Evolutionary conservation across 2,797 vertebrate genomes (phyloP), one percentile per base, ranked within the genome.

Genomic region (Intellagama lesueurii): DNA sequence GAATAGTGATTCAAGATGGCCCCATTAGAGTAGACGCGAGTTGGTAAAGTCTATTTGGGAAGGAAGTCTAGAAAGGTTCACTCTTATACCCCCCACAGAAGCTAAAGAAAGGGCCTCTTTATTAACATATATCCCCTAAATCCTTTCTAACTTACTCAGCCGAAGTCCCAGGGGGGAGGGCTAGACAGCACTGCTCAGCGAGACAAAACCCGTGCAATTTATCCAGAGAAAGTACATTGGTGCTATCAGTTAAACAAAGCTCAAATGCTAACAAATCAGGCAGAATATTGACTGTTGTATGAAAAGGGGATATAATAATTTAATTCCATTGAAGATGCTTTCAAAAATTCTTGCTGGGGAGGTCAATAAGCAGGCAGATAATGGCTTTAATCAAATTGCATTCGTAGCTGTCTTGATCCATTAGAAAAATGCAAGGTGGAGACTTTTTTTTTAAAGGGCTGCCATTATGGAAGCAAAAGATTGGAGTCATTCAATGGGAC

Each of bases 211-310:
- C 16, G 8, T 52, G 19, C 22, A 78, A 68, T 79, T 70, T 87
- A 73, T 81, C 47, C 52, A 32, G 56, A 56, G 68, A 24, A 40
- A 40, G 49, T 30, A 22, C 69, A 60, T 73, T 24, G 40, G 47
- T 0, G 9, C 44, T 17, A 66, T 17, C 16, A 7, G n/a, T 87
- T 72, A 81, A 87, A 35, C 32, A 80, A 70, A 72, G 52, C 32
- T 72, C 77, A 72, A 40, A 56, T 79, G 11, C 52, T 7, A 81
- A 80, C 84, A 35, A 70, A 87, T 70, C 68, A 35, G 68, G 32
- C 86, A 72, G n/a, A 56, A 70, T 87, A 87, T 87, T 87, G 86
- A 72, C 78, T 3, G 30, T 81, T 22, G 11, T 66, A 35, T 19
- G 7, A 7, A 11, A 70, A 56, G 32, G 68, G 44, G 49, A 87